Conservation (phyloP, 2,113 vertebrate genomes). For the Seriola rivoliana region DNA sequence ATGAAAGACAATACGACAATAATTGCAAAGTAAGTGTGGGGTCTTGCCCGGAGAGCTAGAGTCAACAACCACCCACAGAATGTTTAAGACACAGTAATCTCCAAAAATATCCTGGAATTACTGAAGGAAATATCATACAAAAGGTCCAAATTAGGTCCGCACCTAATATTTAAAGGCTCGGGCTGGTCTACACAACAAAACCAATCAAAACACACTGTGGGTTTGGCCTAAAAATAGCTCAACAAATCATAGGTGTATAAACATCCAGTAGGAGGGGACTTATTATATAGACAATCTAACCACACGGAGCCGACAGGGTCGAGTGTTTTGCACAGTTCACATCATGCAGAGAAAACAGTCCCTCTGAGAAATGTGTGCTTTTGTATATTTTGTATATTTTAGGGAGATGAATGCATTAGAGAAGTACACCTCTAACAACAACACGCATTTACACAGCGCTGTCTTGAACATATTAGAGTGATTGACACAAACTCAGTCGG, state of each 20-base stretch:
- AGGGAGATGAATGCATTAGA: background rate
- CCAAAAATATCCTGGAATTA: slow-evolving; percentile 80
- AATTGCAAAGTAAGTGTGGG: slow-evolving; percentile 78
- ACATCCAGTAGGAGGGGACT: slow-evolving; percentile 49
- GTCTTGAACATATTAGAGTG: slow-evolving; percentile 28
- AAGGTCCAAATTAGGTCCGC: slow-evolving; percentile 60
- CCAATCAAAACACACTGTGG: slow-evolving; percentile 58
- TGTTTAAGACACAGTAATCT: slow-evolving; percentile 74
- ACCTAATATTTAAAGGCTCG: slow-evolving; percentile 73
- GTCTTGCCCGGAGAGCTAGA: slow-evolving; percentile 65
- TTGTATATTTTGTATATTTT: slow-evolving; percentile 4
- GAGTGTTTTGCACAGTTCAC: slow-evolving; percentile 25
- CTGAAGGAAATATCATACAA: slow-evolving; percentile 71
- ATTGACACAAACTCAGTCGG: slow-evolving; percentile 34
- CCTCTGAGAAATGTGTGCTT: slow-evolving; percentile 12
- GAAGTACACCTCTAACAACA: slow-evolving; percentile 24
- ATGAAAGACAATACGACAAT: slow-evolving; percentile 74
- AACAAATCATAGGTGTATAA: slow-evolving; percentile 61
- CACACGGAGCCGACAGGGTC: slow-evolving; percentile 25
- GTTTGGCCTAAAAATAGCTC: slow-evolving; percentile 66
- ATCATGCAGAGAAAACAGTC: slow-evolving; percentile 36
- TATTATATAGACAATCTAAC: slow-evolving; percentile 63
- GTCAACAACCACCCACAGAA: slow-evolving; percentile 80
- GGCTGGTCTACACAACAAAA: slow-evolving; percentile 50
- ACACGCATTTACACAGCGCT: slow-evolving; percentile 10